These are phyloP conservation scores for Bovichtus diacanthus DNA, from an alignment of 2,797 vertebrate species.

Conservation along the genomic window DNA sequence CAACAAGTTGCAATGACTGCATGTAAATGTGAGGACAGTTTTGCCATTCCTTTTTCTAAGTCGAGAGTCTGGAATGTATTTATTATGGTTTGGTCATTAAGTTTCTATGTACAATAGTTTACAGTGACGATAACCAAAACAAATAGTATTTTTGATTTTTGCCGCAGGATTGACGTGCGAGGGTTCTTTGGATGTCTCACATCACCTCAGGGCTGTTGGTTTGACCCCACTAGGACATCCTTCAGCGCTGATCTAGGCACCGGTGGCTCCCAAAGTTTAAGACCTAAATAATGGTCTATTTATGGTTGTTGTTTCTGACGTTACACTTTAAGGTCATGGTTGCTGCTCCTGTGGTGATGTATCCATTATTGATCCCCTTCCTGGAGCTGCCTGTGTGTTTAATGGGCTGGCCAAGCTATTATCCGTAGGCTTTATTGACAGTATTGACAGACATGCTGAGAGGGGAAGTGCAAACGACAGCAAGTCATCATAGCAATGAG, in stretches of 20 bases:
- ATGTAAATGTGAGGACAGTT: too few relatives aligned
- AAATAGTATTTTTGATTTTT: too few relatives aligned
- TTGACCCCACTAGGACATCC: background rate
- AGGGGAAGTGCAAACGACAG: slow-evolving; percentile 78
- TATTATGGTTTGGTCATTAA: too few relatives aligned
- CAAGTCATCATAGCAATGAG: slow-evolving; percentile 63
- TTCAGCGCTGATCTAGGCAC: background rate
- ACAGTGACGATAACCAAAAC: too few relatives aligned
- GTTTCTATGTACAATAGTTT: too few relatives aligned
- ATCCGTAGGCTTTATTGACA: slow-evolving; percentile 81
- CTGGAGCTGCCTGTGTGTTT: slow-evolving; percentile 79
- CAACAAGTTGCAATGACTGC: too few relatives aligned
- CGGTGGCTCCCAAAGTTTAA: background rate
- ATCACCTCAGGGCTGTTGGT: slow-evolving; percentile 18
- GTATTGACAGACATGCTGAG: slow-evolving; percentile 78
- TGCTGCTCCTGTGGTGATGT: slow-evolving; percentile 75
- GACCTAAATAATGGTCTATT: slow-evolving; percentile 42
- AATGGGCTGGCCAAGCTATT: slow-evolving; percentile 81
- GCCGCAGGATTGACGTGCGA: background rate
- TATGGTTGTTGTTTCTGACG: slow-evolving; percentile 62
- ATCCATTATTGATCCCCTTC: slow-evolving; percentile 80
- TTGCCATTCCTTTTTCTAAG: too few relatives aligned
- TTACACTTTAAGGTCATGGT: slow-evolving; percentile 72
- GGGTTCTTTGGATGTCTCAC: background rate
- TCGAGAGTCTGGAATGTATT: too few relatives aligned